Conservation (phyloP, 1,140 invertebrate genomes). For the Drosophila littoralis region DNA sequence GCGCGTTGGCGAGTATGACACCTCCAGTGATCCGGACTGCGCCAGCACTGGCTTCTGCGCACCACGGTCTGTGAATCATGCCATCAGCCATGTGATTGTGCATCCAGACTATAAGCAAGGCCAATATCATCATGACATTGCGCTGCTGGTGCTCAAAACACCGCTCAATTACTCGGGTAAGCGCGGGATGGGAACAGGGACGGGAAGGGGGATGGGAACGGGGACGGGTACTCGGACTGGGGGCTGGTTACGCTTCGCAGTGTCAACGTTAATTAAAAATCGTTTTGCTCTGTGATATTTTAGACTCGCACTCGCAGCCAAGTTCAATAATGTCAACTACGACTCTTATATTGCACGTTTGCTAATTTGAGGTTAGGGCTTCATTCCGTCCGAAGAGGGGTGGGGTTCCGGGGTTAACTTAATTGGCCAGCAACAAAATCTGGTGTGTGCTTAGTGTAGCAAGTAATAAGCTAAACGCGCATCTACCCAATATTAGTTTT, state of each 20-base stretch:
- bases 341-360: slow-evolving; percentile 50
- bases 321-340: slow-evolving; percentile 70
- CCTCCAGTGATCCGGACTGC: slow-evolving; percentile 87
- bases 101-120: slow-evolving; percentile 89
- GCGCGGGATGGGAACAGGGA: neutral
- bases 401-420: slow-evolving; percentile 1
- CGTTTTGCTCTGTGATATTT: slow-evolving; percentile 71
- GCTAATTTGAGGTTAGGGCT: slow-evolving; percentile 66
- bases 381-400: neutral
- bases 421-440: slow-evolving; percentile 45
- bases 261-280: slow-evolving; percentile 78
- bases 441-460: slow-evolving; percentile 60
- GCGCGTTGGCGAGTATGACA: slow-evolving; percentile 88
- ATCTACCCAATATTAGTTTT: slow-evolving; percentile 7
- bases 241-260: slow-evolving; percentile 62
- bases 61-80: slow-evolving; percentile 87
- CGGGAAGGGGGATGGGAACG: neutral
- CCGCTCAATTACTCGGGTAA: slow-evolving; percentile 89
- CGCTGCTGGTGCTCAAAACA: slow-evolving; percentile 87
- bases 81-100: slow-evolving; percentile 88
- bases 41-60: slow-evolving; percentile 88
- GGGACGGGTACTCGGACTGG: neutral
- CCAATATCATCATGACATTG: slow-evolving; percentile 89
- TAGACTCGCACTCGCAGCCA: slow-evolving; percentile 46
- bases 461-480: slow-evolving; percentile 44